Evolutionary conservation across 1,140 invertebrate species (phyloP).

Genomic region (Drosophila tristis): DNA sequence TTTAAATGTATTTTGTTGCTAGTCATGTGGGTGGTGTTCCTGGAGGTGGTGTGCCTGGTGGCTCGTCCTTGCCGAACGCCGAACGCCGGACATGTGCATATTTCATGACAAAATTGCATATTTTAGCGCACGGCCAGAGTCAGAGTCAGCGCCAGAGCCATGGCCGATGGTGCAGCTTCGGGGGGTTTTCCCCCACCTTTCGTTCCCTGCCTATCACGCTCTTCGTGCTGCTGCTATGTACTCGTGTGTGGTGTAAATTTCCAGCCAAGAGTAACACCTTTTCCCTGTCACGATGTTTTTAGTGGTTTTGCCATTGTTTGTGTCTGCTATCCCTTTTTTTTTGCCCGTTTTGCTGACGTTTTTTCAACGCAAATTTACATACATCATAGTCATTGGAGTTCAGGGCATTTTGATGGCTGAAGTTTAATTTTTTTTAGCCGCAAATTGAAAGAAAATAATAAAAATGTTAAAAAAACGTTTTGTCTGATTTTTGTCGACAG

Average conservation of each 20-base stretch:
- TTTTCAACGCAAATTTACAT: conserved; percentile 50
- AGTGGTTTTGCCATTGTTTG: conserved; percentile 30
- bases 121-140: conserved; percentile 66
- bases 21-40: conserved; percentile 17
- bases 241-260: conserved; percentile 56
- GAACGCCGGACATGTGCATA: conserved; percentile 70
- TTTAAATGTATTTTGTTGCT: conserved; percentile 57
- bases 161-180: conserved; percentile 7
- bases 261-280: conserved; percentile 74
- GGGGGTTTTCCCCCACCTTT: neutral
- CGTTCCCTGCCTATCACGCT: neutral
- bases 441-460: conserved; percentile 57
- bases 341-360: conserved; percentile 10
- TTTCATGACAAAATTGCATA: conserved; percentile 77
- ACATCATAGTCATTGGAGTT: conserved; percentile 51
- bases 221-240: neutral
- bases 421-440: conserved; percentile 49
- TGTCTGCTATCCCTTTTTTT: conserved; percentile 34
- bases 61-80: conserved; percentile 52
- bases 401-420: conserved; percentile 30
- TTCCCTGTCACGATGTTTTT: conserved; percentile 69
- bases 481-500: conserved; percentile 30
- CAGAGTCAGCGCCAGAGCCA: no score
- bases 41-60: neutral
- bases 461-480: conserved; percentile 38